A percentile compares a stretch with the other conserved stretches of the same genome.
phyloP scores from a whole-genome alignment of 1,140 invertebrate genomes.

The Eumeta japonica region DNA sequence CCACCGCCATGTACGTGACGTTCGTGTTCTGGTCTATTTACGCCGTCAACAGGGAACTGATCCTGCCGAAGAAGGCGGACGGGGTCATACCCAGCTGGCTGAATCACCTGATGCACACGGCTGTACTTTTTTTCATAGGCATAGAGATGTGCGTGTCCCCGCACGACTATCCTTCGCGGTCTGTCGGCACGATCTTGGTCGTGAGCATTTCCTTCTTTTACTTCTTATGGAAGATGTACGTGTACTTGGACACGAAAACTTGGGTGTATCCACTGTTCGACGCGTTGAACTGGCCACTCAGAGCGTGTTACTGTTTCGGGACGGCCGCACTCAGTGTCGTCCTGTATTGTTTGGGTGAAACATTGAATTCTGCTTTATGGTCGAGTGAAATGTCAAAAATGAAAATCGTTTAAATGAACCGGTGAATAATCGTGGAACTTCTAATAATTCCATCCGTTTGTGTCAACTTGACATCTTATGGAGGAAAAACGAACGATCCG shows the following conservation, averaged over 20 bases:
- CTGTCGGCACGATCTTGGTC: conserved; percentile 58
- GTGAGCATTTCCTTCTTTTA: conserved; percentile 64
- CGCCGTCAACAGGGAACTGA: conserved; percentile 74
- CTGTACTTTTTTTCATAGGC: conserved; percentile 70
- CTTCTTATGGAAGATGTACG: conserved; percentile 68
- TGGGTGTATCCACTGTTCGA: conserved; percentile 86
- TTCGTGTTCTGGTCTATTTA: conserved; percentile 85
- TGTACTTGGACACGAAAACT: conserved; percentile 64
- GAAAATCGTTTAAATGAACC: too few species aligned
- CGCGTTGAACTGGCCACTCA: conserved; percentile 66
- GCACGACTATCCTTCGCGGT: conserved; percentile 66
- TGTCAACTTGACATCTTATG: too few species aligned
- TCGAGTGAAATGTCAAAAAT: too few species aligned
- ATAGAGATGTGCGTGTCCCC: conserved; percentile 69
- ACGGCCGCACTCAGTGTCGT: too few species aligned
- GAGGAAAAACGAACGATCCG: too few species aligned
- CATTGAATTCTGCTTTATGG: too few species aligned
- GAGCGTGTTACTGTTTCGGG: too few species aligned
- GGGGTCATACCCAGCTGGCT: conserved; percentile 69
- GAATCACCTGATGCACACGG: conserved; percentile 87
- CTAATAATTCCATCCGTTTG: too few species aligned
- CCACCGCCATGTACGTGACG: conserved; percentile 80
- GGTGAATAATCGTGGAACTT: too few species aligned
- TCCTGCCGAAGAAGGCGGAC: conserved; percentile 77
- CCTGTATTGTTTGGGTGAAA: too few species aligned